These are phyloP conservation scores for Uropetala carovei DNA, from an alignment of 2,888 invertebrate genomes.

Conservation along the genomic window DNA sequence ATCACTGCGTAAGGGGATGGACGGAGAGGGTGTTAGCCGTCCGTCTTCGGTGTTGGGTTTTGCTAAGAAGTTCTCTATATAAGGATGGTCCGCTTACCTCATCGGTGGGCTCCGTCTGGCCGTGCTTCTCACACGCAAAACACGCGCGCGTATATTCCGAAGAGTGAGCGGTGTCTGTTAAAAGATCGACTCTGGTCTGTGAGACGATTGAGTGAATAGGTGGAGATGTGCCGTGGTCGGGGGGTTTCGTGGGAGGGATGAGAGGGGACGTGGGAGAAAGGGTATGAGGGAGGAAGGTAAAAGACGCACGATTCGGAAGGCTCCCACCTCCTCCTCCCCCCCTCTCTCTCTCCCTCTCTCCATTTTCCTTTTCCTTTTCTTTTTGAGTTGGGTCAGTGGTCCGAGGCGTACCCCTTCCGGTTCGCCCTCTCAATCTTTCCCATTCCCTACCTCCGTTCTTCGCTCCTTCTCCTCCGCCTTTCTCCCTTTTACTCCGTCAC, in stretches of 20 bases:
- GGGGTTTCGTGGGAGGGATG: background rate
- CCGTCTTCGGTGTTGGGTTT: no score
- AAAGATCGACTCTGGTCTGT: background rate
- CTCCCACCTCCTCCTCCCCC: no score
- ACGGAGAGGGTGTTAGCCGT: no score
- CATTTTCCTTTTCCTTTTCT: background rate
- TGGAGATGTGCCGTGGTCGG: background rate
- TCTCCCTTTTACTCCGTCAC: background rate
- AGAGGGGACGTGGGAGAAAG: background rate
- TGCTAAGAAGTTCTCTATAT: no score
- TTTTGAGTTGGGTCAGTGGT: slow-evolving; percentile 31
- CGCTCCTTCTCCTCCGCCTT: background rate
- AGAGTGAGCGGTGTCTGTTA: background rate
- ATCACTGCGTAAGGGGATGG: no score
- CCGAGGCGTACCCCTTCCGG: slow-evolving; percentile 10
- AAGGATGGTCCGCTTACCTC: background rate
- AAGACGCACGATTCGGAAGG: no score
- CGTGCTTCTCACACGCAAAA: background rate
- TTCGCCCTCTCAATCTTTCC: background rate
- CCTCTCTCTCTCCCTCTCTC: background rate
- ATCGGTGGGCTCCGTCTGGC: background rate
- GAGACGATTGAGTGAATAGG: background rate
- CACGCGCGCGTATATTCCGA: background rate
- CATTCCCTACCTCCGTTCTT: background rate
- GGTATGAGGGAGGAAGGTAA: background rate